Base-by-base conservation (phyloP, 2,113 vertebrate genomes). In the Megaptera novaeangliae region DNA sequence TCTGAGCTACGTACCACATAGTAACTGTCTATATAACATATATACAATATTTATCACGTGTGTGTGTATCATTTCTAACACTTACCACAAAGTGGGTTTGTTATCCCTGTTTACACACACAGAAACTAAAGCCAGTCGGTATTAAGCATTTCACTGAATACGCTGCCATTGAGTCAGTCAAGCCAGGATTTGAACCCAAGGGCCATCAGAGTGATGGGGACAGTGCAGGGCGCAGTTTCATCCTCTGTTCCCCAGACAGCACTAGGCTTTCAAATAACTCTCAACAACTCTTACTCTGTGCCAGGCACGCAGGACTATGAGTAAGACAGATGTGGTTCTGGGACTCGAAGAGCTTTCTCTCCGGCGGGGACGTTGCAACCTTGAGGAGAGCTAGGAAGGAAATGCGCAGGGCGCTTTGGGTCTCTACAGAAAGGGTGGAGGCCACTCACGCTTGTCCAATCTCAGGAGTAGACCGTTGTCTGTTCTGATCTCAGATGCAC, bases 341-440 rank as follows among this genome's bases (percentile, higher is more conserved):
- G 55, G 55, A 57, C 55, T 57, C 7, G 7, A 20, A 57, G 55
- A 57, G 55, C 20, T 57, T 57, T 57, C 18, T 57, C 74, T 77
- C 46, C 27, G 25, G n/a, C 0, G 27, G 21, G 41, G 49, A 31
- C 0, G 0, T 41, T 71, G 25, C 25, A 27, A 2, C 36, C 71
- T 34, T 25, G 41, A 68, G 25, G 23, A 14, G 39, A 39, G 14
- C 49, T 29, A 25, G 11, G 23, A 75, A 59, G 25, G 52, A 23
- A 63, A 82, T 12, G 1, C 1, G 3, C 3, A 55, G 82, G 27
- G 15, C 6, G 12, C 52, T 21, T 5, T n/a, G 74, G 57, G 68
- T 46, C 83, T 74, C 44, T n/a, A 5, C 14, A 61, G 1, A 64
- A 72, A 29, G 13, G 10, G 12, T 11, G 21, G 12, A 18, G 23